phyloP scores from a whole-genome alignment of 1,140 invertebrate species.

The Cydia splendana region DNA sequence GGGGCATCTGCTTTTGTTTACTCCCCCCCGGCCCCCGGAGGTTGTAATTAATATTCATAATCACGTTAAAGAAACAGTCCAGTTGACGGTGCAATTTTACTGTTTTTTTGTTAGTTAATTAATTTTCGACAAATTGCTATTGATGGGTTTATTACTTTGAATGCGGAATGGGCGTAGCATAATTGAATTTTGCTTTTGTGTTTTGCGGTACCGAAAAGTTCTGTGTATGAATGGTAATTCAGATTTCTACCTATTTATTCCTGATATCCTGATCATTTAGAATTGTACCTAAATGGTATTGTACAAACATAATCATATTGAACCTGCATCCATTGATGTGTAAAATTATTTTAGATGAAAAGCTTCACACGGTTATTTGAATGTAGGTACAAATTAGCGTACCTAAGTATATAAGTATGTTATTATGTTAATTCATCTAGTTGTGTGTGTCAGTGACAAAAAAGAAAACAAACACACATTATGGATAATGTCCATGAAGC shows the following conservation, averaged over 20 bases:
- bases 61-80: constrained; percentile 25
- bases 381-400: not conserved
- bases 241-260: no score
- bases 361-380: no score
- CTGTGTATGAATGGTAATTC: no score
- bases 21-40: not conserved
- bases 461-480: not conserved
- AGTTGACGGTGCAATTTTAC: constrained; percentile 31
- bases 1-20: constrained; percentile 31
- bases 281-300: no score
- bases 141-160: not conserved
- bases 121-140: not conserved
- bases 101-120: constrained; percentile 17
- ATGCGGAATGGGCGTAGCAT: no score
- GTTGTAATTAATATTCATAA: constrained; percentile 32
- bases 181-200: no score
- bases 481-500: not conserved
- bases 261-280: no score
- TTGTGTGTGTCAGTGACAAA: not conserved
- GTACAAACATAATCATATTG: no score
- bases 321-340: no score
- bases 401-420: no score
- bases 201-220: no score
- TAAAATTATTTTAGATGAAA: no score
- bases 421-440: not conserved